Percentiles rank a stretch among this genome's conserved stretches.
Evolutionary conservation across 2,113 vertebrate genomes (phyloP).

Genomic region (Camelus dromedarius): DNA sequence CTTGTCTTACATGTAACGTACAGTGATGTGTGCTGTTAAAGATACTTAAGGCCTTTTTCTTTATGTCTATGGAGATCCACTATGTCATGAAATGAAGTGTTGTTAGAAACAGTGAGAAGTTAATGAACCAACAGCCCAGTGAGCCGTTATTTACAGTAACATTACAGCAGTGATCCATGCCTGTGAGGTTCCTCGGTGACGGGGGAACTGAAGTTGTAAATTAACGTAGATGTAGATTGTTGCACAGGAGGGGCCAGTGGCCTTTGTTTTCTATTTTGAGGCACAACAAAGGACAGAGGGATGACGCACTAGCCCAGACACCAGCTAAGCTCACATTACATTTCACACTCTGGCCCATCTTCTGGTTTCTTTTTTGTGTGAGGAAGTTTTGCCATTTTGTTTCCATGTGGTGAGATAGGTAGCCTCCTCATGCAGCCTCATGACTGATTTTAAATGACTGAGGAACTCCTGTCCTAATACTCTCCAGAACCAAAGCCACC

Average conservation of each 20-base stretch:
- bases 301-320: slow-evolving; percentile 65
- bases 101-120: slow-evolving; percentile 61
- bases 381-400: slow-evolving; percentile 80
- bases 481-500: slow-evolving; percentile 55
- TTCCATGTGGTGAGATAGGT: slow-evolving; percentile 71
- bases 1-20: not conserved
- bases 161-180: slow-evolving; percentile 59
- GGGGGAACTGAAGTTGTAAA: slow-evolving; percentile 55
- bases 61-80: not conserved
- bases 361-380: slow-evolving; percentile 80
- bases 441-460: slow-evolving; percentile 80
- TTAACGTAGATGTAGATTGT: slow-evolving; percentile 74
- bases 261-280: slow-evolving; percentile 85
- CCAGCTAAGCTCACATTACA: slow-evolving; percentile 73
- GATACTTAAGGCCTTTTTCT: not conserved
- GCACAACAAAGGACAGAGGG: slow-evolving; percentile 73
- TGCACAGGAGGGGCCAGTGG: slow-evolving; percentile 61
- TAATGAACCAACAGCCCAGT: slow-evolving; percentile 29
- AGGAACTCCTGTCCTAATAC: slow-evolving; percentile 49
- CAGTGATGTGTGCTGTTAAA: not conserved
- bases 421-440: slow-evolving; percentile 63
- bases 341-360: slow-evolving; percentile 67
- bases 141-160: slow-evolving; percentile 72
- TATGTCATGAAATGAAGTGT: slow-evolving; percentile 23
- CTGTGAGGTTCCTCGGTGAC: not conserved